Percentiles rank a stretch among this genome's conserved stretches.
Evolutionary conservation across 2,113 vertebrate species (phyloP).

Genomic region (Xyrauchen texanus): DNA sequence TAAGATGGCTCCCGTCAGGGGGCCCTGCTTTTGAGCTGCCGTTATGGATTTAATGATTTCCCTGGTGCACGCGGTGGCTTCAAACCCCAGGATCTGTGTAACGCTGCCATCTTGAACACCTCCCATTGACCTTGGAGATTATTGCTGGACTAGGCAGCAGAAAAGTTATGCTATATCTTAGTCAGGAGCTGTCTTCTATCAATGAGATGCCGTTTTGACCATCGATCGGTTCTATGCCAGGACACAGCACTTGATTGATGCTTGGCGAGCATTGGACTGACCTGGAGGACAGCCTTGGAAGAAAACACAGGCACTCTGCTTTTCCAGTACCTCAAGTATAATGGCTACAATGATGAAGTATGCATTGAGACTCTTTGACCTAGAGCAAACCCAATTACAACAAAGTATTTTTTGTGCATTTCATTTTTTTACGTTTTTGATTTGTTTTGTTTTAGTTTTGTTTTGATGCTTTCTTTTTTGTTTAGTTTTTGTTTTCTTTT

Average conservation of each 20-base stretch:
- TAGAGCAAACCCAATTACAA: neutral
- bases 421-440: neutral
- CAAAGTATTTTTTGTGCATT: neutral
- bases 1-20: constrained; percentile 61
- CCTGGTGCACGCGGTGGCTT: constrained; percentile 59
- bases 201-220: constrained; percentile 59
- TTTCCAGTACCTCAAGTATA: neutral
- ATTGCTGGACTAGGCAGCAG: constrained; percentile 67
- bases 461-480: neutral
- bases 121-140: constrained; percentile 72
- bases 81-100: constrained; percentile 61
- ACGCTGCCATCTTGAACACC: constrained; percentile 61
- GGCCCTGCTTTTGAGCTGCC: constrained; percentile 48
- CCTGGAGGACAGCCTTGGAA: constrained; percentile 56
- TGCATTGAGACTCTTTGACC: constrained; percentile 37
- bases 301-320: constrained; percentile 47
- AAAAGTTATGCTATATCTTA: constrained; percentile 61
- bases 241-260: constrained; percentile 60
- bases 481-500: too few relatives aligned
- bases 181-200: constrained; percentile 62
- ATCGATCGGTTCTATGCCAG: constrained; percentile 63
- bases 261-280: constrained; percentile 43
- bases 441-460: constrained; percentile 9
- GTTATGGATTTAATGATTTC: constrained; percentile 73
- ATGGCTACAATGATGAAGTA: constrained; percentile 43